These are phyloP conservation scores for Scaptomyza graminum DNA, from an alignment of 1,140 invertebrate genomes.

Conservation along the genomic window DNA sequence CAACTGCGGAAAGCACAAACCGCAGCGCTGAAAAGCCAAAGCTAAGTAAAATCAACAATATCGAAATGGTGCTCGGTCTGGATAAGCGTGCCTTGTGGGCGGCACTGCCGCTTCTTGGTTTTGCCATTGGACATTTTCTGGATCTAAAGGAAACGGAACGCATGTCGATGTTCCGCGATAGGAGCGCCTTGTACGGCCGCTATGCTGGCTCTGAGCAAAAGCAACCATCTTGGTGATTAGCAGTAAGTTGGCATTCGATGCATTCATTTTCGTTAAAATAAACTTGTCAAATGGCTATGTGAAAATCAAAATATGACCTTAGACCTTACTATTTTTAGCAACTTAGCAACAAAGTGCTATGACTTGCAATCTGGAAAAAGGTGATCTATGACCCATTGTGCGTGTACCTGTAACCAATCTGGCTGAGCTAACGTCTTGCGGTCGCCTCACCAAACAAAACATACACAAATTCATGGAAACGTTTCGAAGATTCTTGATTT, in stretches of 20 bases:
- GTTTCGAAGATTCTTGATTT: slow-evolving; percentile 51
- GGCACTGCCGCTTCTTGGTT: slow-evolving; percentile 85
- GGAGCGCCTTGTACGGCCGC: slow-evolving; percentile 89
- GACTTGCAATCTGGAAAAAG: neutral
- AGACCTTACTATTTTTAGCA: too few species aligned
- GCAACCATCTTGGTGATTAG: slow-evolving; percentile 87
- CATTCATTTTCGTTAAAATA: slow-evolving; percentile 54
- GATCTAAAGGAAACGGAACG: slow-evolving; percentile 88
- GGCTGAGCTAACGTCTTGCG: slow-evolving; percentile 36
- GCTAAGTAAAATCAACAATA: slow-evolving; percentile 35
- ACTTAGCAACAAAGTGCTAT: too few species aligned
- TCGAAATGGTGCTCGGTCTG: slow-evolving; percentile 85
- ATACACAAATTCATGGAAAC: slow-evolving; percentile 1
- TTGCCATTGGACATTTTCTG: slow-evolving; percentile 86
- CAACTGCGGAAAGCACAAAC: slow-evolving; percentile 75
- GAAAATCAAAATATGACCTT: slow-evolving; percentile 39
- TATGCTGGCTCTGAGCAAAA: slow-evolving; percentile 86
- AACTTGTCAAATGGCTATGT: slow-evolving; percentile 61
- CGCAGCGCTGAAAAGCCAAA: slow-evolving; percentile 57
- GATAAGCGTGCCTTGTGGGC: slow-evolving; percentile 84
- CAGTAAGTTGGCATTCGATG: slow-evolving; percentile 27
- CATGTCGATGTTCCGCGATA: slow-evolving; percentile 90
- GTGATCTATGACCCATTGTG: slow-evolving; percentile 23
- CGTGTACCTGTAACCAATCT: slow-evolving; percentile 8
- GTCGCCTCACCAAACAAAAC: slow-evolving; percentile 36